These are phyloP conservation scores for Phylloscopus trochiloides DNA, from an alignment of 2,113 vertebrate genomes.

Conservation along the genomic window DNA sequence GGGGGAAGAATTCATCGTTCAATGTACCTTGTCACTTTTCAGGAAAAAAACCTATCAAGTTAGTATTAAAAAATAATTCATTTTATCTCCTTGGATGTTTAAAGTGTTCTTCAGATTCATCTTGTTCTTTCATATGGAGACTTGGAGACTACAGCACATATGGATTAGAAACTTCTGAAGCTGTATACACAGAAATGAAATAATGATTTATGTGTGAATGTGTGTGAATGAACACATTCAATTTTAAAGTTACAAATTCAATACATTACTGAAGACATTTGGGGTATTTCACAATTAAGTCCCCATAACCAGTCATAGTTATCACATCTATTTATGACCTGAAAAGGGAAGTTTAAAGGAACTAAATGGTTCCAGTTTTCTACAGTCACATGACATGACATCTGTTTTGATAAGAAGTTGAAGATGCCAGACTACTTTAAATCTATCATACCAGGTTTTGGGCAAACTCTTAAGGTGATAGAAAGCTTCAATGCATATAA, in stretches of 20 bases:
- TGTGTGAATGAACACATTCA: not conserved
- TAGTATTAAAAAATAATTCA: not conserved
- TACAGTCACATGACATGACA: not conserved
- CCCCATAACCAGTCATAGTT: not conserved
- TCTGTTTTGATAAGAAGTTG: not conserved
- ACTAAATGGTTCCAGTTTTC: not conserved
- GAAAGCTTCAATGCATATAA: not conserved
- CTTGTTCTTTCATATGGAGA: not conserved
- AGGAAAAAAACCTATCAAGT: not conserved
- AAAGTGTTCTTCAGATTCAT: not conserved
- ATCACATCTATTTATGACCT: not conserved
- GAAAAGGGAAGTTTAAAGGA: not conserved
- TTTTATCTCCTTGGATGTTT: not conserved
- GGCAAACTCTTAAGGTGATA: not conserved
- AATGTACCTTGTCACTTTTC: not conserved
- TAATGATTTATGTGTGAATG: not conserved
- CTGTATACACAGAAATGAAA: not conserved
- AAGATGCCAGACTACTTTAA: not conserved
- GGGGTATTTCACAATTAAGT: not conserved
- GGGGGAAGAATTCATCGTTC: not conserved
- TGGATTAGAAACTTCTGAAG: not conserved
- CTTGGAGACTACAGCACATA: not conserved
- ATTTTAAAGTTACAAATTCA: not conserved
- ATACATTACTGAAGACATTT: not conserved
- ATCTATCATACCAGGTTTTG: not conserved